Percentiles rank a stretch among this genome's conserved stretches.
Conservation (phyloP, 2,113 vertebrate genomes). For the Heloderma charlesbogerti region DNA sequence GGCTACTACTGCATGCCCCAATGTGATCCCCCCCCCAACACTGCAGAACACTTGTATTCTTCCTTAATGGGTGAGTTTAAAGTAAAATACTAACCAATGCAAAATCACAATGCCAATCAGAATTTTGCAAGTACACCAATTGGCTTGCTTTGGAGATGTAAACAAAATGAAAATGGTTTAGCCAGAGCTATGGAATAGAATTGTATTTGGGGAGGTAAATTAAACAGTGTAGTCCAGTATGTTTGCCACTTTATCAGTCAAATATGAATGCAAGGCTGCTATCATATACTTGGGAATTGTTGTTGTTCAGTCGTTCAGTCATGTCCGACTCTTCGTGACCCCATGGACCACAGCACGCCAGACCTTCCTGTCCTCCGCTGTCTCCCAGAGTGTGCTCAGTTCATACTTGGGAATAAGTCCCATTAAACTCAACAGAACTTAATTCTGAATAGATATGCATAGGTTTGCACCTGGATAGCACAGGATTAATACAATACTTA, state of each 20-base stretch:
- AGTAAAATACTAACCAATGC: conserved; percentile 34
- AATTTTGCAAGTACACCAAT: conserved; percentile 63
- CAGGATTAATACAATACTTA: too few relatives aligned
- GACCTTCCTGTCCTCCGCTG: too few relatives aligned
- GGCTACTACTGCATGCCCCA: conserved; percentile 45
- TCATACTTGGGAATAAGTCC: not conserved
- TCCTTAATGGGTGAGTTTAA: conserved; percentile 59
- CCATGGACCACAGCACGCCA: too few relatives aligned
- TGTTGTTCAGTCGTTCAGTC: too few relatives aligned
- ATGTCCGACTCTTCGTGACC: too few relatives aligned
- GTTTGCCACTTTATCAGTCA: conserved; percentile 17
- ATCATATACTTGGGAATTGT: too few relatives aligned
- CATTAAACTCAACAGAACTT: not conserved
- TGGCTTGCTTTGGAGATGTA: conserved; percentile 51
- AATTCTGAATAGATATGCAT: not conserved
- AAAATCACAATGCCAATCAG: conserved; percentile 55
- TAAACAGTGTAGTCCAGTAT: not conserved
- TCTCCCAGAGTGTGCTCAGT: too few relatives aligned
- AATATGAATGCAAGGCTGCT: conserved; percentile 3
- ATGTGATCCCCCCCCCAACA: not conserved
- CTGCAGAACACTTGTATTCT: conserved; percentile 55
- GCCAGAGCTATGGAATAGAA: not conserved
- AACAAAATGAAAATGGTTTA: conserved; percentile 37
- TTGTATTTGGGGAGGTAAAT: conserved; percentile 6
- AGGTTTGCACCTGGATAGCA: too few relatives aligned